phyloP scores from a whole-genome alignment of 2,888 invertebrate genomes.

The Schizotus pectinicornis region DNA sequence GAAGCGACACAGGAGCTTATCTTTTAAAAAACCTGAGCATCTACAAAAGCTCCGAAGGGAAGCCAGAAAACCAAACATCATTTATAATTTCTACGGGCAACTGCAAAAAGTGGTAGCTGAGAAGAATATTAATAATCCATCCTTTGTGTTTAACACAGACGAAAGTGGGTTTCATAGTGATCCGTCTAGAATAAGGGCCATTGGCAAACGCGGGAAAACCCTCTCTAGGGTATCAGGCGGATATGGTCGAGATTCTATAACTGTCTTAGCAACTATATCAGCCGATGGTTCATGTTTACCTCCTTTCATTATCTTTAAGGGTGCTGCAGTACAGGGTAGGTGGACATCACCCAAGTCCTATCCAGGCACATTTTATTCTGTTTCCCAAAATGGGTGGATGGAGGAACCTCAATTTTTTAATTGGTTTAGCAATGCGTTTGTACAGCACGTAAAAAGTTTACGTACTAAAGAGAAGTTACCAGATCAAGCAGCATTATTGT shows the following conservation, averaged over 20 bases:
- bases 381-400: conserved; percentile 42
- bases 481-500: conserved; percentile 20
- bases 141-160: conserved; percentile 39
- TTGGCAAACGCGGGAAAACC: conserved; percentile 39
- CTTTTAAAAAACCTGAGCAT: conserved; percentile 42
- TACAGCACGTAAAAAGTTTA: conserved; percentile 20
- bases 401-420: conserved; percentile 37
- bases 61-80: conserved; percentile 36
- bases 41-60: conserved; percentile 38
- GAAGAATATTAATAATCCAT: conserved; percentile 12
- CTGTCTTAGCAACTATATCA: conserved; percentile 38
- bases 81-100: conserved; percentile 39
- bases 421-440: conserved; percentile 27
- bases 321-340: conserved; percentile 37
- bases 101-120: conserved; percentile 29
- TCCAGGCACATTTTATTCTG: conserved; percentile 39
- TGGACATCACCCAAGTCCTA: conserved; percentile 33
- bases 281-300: conserved; percentile 36
- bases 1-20: conserved; percentile 31
- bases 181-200: conserved; percentile 36
- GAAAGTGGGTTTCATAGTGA: conserved; percentile 39
- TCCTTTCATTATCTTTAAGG: conserved; percentile 43
- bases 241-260: conserved; percentile 40
- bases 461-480: conserved; percentile 17
- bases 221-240: conserved; percentile 38